Evolutionary conservation across 2,113 vertebrate genomes (phyloP).

Genomic region (Odocoileus virginianus): DNA sequence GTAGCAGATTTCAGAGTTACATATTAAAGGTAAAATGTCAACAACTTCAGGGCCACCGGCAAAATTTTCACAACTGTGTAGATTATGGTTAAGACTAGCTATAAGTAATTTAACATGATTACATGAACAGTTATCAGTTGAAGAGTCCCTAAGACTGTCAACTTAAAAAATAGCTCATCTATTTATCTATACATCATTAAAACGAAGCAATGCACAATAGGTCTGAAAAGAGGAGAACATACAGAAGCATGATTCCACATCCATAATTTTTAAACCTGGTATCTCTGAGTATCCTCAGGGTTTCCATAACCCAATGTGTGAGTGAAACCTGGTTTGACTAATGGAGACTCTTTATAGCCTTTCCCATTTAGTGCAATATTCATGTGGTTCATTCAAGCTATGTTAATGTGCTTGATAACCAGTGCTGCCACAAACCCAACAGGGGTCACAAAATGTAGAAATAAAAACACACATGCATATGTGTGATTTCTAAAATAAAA

Average conservation of each 20-base stretch:
- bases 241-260: background rate
- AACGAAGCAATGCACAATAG: background rate
- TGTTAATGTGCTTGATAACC: background rate
- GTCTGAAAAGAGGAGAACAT: background rate
- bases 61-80: constrained; percentile 15
- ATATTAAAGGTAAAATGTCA: constrained; percentile 10
- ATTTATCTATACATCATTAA: background rate
- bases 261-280: background rate
- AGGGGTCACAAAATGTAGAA: background rate
- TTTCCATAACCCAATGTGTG: background rate
- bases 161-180: background rate
- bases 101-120: background rate
- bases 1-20: background rate
- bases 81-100: background rate
- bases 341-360: background rate
- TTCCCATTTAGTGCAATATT: background rate
- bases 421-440: background rate
- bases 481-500: background rate
- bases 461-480: background rate
- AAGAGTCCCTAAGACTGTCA: background rate
- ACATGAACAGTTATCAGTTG: background rate
- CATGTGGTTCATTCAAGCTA: background rate
- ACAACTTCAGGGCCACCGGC: background rate
- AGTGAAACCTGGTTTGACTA: background rate
- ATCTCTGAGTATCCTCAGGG: background rate